Conservation (phyloP, 1,140 invertebrate species). For the Paraescarpia echinospica region DNA sequence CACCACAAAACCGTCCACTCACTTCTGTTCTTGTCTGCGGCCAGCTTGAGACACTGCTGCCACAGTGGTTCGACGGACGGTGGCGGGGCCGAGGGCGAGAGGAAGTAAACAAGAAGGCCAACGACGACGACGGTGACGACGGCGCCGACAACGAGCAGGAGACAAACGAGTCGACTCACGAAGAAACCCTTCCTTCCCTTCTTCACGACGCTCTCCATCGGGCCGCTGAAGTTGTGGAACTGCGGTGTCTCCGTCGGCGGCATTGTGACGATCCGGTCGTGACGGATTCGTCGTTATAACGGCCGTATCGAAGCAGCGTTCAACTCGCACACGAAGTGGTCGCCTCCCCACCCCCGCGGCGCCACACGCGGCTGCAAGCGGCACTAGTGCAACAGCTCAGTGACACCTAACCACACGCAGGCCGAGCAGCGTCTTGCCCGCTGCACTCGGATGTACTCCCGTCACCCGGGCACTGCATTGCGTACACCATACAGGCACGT, state of each 20-base stretch:
- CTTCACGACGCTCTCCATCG: neutral
- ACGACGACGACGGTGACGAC: neutral
- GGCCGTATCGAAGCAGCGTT: neutral
- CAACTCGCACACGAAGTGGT: neutral
- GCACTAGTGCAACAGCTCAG: neutral
- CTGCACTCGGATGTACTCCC: neutral
- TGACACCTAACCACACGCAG: neutral
- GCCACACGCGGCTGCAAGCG: neutral
- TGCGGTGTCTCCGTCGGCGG: neutral
- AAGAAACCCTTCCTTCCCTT: neutral
- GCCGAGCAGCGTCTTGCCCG: neutral
- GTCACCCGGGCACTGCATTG: neutral
- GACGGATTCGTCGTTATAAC: neutral
- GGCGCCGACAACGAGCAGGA: neutral
- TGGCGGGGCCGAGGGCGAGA: neutral
- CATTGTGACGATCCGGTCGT: neutral
- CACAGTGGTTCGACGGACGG: neutral
- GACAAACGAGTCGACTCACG: neutral
- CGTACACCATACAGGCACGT: neutral
- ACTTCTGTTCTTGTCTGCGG: neutral
- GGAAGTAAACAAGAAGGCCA: neutral
- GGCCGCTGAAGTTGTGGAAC: neutral
- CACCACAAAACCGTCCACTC: neutral
- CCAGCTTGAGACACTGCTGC: neutral
- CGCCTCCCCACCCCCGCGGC: neutral